phyloP scores from a whole-genome alignment of 2,797 vertebrate genomes.

The Pelochelys cantorii region DNA sequence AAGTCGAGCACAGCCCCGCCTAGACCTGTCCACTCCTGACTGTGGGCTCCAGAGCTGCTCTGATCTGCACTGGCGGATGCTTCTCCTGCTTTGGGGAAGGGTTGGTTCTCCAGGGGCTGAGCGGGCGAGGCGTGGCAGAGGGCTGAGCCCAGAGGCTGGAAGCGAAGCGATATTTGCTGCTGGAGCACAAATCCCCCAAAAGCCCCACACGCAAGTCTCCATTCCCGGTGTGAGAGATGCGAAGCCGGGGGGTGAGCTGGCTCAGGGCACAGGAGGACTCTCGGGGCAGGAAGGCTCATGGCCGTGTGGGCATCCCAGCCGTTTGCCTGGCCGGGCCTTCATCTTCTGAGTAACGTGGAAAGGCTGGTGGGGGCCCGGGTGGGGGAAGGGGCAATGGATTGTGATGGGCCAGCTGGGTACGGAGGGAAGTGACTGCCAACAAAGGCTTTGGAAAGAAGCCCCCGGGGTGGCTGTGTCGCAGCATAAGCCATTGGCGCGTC shows the following conservation, averaged over 20 bases:
- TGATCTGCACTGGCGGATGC: neutral
- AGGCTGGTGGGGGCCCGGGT: accelerated
- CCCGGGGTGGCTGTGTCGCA: accelerated
- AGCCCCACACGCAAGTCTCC: neutral
- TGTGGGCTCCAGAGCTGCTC: neutral
- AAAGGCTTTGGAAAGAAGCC: neutral
- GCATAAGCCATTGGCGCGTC: no score
- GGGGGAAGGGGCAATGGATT: neutral
- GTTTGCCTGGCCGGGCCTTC: neutral
- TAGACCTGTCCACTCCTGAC: neutral
- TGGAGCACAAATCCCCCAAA: neutral
- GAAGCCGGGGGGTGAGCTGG: neutral
- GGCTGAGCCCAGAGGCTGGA: neutral
- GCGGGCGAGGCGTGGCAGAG: no score
- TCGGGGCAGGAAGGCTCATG: neutral
- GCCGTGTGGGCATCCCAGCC: neutral
- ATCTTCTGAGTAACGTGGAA: neutral
- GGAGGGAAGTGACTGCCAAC: neutral
- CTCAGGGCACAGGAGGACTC: accelerated
- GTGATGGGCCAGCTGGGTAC: neutral
- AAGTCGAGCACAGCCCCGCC: accelerated
- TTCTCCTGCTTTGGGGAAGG: neutral
- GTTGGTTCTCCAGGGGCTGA: neutral
- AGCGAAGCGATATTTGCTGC: neutral
- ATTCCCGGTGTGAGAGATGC: neutral